A percentile compares a stretch with the other conserved stretches of the same genome.
Evolutionary conservation across 2,797 vertebrate species (phyloP).

Genomic region (Oreortyx pictus): DNA sequence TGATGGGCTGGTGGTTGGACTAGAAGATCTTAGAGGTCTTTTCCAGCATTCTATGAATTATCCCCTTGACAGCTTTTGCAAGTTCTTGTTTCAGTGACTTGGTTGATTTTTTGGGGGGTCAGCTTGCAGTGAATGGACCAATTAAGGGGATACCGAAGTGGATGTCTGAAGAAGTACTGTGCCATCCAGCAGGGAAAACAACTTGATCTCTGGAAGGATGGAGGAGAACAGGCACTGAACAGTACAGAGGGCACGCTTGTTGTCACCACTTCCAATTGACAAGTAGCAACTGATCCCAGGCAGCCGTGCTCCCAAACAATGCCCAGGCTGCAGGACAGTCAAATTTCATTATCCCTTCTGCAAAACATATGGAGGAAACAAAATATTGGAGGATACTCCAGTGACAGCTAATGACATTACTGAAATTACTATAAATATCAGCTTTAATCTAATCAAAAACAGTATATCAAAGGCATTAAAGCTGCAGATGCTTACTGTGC

Average conservation of each 20-base stretch:
- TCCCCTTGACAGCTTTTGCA: background rate
- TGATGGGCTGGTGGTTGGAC: too few species aligned
- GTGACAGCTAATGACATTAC: constrained; percentile 70
- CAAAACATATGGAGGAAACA: constrained; percentile 62
- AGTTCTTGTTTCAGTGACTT: background rate
- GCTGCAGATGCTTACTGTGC: constrained; percentile 65
- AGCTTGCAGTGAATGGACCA: background rate
- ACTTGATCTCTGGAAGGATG: background rate
- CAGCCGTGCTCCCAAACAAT: constrained; percentile 41
- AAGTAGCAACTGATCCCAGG: background rate
- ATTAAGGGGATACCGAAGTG: background rate
- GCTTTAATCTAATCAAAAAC: constrained; percentile 69
- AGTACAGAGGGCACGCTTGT: background rate
- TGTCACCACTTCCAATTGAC: background rate
- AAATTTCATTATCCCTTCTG: constrained; percentile 65
- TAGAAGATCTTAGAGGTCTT: too few species aligned
- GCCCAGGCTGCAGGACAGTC: constrained; percentile 49
- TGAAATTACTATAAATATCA: constrained; percentile 69
- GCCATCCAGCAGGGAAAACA: background rate
- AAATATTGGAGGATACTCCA: constrained; percentile 67
- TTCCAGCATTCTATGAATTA: background rate
- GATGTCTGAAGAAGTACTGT: background rate
- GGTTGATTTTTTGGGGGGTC: background rate
- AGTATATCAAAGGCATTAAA: constrained; percentile 70
- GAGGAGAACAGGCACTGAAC: background rate